Percentiles rank a stretch among this genome's conserved stretches.
Conservation (phyloP, 2,113 vertebrate species). For the Seriola quinqueradiata region DNA sequence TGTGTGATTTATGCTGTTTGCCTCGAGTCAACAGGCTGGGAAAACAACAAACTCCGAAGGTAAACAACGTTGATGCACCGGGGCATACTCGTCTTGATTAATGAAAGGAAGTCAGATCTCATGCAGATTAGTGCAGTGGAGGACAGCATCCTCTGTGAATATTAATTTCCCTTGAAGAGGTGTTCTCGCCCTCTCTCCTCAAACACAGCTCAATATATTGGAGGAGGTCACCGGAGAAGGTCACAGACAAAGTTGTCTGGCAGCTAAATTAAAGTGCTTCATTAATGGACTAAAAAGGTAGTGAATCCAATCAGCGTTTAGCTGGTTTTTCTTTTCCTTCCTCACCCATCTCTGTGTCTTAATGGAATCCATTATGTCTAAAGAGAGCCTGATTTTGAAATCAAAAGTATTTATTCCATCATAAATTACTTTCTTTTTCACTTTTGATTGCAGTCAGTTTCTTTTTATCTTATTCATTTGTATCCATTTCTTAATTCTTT, state of each 20-base stretch:
- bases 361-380: conserved; percentile 58
- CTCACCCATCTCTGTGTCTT: conserved; percentile 43
- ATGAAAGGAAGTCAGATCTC: conserved; percentile 83
- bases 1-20: conserved; percentile 78
- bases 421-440: background rate
- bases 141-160: conserved; percentile 77
- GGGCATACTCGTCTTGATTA: conserved; percentile 80
- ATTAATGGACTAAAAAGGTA: conserved; percentile 72
- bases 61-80: conserved; percentile 75
- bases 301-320: conserved; percentile 70
- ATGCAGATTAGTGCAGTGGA: conserved; percentile 79
- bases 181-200: conserved; percentile 63
- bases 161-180: conserved; percentile 81
- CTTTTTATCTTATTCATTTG: background rate
- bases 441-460: conserved; percentile 3
- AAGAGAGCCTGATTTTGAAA: conserved; percentile 32
- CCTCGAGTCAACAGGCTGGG: conserved; percentile 76
- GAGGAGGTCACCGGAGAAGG: conserved; percentile 74
- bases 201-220: conserved; percentile 69
- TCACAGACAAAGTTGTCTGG: conserved; percentile 72
- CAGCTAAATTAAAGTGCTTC: conserved; percentile 76
- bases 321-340: conserved; percentile 51
- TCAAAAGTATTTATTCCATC: conserved; percentile 45
- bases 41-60: conserved; percentile 78
- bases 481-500: background rate